A percentile compares a stretch with the other conserved stretches of the same genome.
Conservation (phyloP, 1,140 invertebrate genomes). For the Aphis gossypii region DNA sequence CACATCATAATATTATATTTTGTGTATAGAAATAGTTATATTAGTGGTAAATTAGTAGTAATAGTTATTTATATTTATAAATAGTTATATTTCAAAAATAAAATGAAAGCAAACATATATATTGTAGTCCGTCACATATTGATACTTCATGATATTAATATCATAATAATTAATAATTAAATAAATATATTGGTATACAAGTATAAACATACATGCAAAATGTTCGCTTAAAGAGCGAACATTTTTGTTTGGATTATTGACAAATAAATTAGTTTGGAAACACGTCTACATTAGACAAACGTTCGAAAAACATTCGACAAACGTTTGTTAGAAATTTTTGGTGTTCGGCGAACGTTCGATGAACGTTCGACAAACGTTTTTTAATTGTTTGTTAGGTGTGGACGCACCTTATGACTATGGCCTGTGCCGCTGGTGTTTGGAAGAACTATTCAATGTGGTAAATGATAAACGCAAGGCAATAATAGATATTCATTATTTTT, state of each 20-base stretch:
- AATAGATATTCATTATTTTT: no score
- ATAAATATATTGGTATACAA: no score
- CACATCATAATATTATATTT: not conserved
- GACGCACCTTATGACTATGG: not conserved
- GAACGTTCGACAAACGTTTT: slow-evolving; percentile 7
- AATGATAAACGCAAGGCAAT: no score
- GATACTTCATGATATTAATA: not conserved
- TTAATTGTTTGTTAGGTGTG: slow-evolving; percentile 36
- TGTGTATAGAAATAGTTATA: no score
- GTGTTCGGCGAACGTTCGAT: no score
- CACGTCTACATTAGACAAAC: slow-evolving; percentile 1
- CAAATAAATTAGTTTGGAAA: slow-evolving; percentile 19
- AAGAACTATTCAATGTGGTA: no score
- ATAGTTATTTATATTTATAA: no score
- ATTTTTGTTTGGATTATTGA: not conserved
- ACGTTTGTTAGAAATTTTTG: not conserved
- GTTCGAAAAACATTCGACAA: not conserved
- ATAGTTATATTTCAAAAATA: not conserved
- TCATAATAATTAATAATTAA: not conserved
- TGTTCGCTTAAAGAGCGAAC: not conserved
- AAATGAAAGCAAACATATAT: not conserved
- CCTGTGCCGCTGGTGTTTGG: no score
- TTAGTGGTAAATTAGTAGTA: no score
- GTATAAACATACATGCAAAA: not conserved
- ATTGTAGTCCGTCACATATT: not conserved